phyloP scores from a whole-genome alignment of 2,113 vertebrate species.

The Tragelaphus buxtoni region DNA sequence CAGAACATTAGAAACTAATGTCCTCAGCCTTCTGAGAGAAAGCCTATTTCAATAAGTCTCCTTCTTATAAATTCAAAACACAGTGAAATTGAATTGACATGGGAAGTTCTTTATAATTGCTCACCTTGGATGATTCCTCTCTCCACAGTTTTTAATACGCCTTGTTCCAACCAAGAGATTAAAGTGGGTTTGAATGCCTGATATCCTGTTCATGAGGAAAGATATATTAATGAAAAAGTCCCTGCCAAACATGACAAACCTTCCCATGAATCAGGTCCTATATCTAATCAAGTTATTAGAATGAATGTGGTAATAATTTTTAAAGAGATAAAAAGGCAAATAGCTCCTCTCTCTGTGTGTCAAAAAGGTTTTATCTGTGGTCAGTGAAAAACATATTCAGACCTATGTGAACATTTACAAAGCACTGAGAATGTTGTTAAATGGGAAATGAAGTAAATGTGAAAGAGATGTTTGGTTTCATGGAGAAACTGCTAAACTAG shows the following conservation, averaged over 20 bases:
- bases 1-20: background rate
- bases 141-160: background rate
- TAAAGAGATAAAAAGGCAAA: background rate
- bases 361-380: background rate
- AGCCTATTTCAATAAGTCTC: background rate
- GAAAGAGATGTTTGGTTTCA: background rate
- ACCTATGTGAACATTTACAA: background rate
- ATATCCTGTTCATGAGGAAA: background rate
- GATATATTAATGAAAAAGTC: background rate
- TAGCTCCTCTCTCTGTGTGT: background rate
- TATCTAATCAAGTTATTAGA: background rate
- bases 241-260: background rate
- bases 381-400: background rate
- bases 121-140: background rate
- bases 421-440: background rate
- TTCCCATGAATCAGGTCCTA: background rate
- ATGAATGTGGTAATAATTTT: background rate
- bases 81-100: background rate
- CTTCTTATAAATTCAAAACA: background rate
- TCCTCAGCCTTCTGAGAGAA: background rate
- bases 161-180: background rate
- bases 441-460: background rate
- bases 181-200: background rate
- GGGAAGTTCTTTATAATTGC: background rate
- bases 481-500: background rate